Evolutionary conservation across 2,888 invertebrate genomes (phyloP), one percentile per base, ranked within the genome.

Genomic region (Drosophila nigricruria): DNA sequence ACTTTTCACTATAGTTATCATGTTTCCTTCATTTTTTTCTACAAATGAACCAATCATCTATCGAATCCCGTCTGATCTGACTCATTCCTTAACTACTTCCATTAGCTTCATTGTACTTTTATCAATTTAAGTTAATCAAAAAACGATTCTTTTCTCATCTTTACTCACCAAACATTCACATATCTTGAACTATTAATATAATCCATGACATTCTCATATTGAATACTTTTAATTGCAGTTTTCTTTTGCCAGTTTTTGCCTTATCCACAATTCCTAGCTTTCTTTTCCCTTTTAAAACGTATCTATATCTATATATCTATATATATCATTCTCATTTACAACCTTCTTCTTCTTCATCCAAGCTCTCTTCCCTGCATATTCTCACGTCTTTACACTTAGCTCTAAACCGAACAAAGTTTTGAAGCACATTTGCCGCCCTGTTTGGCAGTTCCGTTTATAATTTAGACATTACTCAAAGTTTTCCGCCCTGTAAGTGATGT

Each of bases 381-480:
- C n/a, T 5, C 47, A 47, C 27, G n/a, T 47, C n/a, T 30, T 27
- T 20, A 27, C 10, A 25, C 18, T 30, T 16, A 9, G 30, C 20
- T 16, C 14, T 16, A 14, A 25, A 14, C 25, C n/a, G 38, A 53
- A 36, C n/a, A 38, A 38, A 54, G 36, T 38, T 36, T 18, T 25
- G 8, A 8, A 54, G 38, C 23, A 9, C 62, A 32, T 38, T 47
- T 43, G 34, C 67, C 60, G 49, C 65, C 65, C 54, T 60, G 36
- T 16, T 10, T 23, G 34, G n/a, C 47, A 34, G 40, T 47, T 61
- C 45, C 43, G 20, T 10, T 18, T 63, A 63, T 83, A 83, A 83
- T 83, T 83, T 69, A 83, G 89, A 86, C 87, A 86, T 83, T 61
- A 83, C 58, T 83, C 89, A 77, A 86, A 86, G 61, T 53, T 78